Evolutionary conservation across 2,888 invertebrate genomes (phyloP).

Genomic region (Dicycla oo): DNA sequence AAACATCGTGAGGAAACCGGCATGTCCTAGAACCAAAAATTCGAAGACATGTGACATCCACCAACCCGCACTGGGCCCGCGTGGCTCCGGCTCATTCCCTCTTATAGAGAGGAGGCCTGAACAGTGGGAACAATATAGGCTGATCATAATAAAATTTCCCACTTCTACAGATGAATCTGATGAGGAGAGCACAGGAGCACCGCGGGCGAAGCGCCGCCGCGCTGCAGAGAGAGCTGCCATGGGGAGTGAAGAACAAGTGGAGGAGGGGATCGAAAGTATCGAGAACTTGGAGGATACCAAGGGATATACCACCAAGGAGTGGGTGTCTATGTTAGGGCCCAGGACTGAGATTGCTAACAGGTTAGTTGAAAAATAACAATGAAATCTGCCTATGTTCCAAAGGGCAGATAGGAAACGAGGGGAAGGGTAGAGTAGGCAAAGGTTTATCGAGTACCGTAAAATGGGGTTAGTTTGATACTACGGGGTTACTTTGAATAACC

Average conservation of each 20-base stretch:
- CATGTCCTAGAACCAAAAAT: too few species aligned
- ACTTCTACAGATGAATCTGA: conserved; percentile 93
- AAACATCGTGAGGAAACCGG: too few species aligned
- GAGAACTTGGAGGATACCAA: conserved; percentile 99
- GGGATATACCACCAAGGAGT: conserved; percentile 98
- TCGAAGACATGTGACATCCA: too few species aligned
- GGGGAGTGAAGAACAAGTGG: conserved; percentile 93
- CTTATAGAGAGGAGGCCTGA: too few species aligned
- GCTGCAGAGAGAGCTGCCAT: conserved; percentile 97
- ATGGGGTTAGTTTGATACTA: too few species aligned
- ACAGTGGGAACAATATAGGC: too few species aligned
- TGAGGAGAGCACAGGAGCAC: conserved; percentile 93
- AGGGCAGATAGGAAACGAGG: not conserved
- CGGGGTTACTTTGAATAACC: too few species aligned
- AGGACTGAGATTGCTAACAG: conserved; percentile 98
- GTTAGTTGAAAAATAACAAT: conserved; percentile 53
- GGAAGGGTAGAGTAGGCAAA: not conserved
- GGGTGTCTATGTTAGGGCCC: conserved; percentile 99
- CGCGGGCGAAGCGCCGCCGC: conserved; percentile 92
- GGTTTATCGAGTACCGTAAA: not conserved
- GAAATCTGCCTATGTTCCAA: not conserved
- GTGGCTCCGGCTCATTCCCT: too few species aligned
- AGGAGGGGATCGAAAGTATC: conserved; percentile 97
- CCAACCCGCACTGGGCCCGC: too few species aligned
- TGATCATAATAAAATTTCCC: too few species aligned